Evolutionary conservation across 2,113 vertebrate genomes (phyloP), one percentile per base, ranked within the genome.

Genomic region (Actenoides lindsayi): DNA sequence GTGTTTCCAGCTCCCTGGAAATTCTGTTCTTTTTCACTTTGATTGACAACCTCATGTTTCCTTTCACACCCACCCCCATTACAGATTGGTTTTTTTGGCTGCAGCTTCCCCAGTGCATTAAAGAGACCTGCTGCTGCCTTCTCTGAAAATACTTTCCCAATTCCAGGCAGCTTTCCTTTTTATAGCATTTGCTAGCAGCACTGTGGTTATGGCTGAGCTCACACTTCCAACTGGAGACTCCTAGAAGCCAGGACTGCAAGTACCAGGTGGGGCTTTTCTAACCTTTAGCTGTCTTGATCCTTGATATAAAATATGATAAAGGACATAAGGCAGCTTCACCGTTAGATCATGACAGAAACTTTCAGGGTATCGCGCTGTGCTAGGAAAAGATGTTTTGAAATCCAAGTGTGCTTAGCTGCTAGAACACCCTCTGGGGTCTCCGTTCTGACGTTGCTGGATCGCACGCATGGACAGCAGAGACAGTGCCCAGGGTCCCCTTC

Each of bases 31-130:
- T 90, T 83, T 73, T 42, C 84, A 77, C 60, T 90, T 71, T 89
- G 95, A 96, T 83, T 95, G 95, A 91, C 90, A 94, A 15, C 74
- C 86, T 92, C 68, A 82, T 84, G 90, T 83, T 96, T 96, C 86
- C 92, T 96, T 96, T 95, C 90, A 95, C 95, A 89, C 90, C 77
- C 76, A 48, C 80, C 83, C 83, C 86, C 83, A 44, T 71, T 53
- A 91, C 80, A 93, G 80, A 79, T 24, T 69, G 20, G 73, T 25
- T 75, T 90, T 90, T 93, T 92, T 94, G 90, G 92, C 96, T 93
- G 83, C 65, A 88, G 41, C 54, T 95, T 96, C 60, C 39, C 56
- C 80, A 37, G 0, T 48, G 41, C 69, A 73, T 76, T 79, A 71
- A 92, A 31, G 33, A 60, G 73, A 81, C 60, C 51, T 39, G 56